Evolutionary conservation across 2,797 vertebrate genomes (phyloP).

Genomic region (Pangasius krempfi): DNA sequence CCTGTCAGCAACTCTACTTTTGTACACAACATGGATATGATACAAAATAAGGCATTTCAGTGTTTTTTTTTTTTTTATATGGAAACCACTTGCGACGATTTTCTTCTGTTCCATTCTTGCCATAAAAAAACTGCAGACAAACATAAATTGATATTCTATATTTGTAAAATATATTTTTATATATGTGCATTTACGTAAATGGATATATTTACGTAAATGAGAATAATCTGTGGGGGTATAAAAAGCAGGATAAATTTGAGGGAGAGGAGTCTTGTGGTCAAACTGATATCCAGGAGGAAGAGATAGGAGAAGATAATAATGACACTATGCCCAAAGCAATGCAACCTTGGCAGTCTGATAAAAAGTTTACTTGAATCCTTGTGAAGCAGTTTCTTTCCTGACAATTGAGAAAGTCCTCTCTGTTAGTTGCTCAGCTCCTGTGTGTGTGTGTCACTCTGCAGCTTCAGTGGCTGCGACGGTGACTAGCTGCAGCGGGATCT

Average conservation of each 20-base stretch:
- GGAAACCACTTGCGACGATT: constrained; percentile 87
- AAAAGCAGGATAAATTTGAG: constrained; percentile 68
- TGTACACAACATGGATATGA: constrained; percentile 84
- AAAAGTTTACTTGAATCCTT: constrained; percentile 33
- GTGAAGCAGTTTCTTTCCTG: constrained; percentile 33
- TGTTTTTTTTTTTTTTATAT: constrained; percentile 92
- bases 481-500: constrained; percentile 98
- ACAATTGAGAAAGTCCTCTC: constrained; percentile 1
- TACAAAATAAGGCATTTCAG: constrained; percentile 99
- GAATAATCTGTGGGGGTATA: constrained; percentile 68
- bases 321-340: constrained; percentile 37
- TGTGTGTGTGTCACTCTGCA: constrained; percentile 86
- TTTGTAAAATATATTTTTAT: constrained; percentile 75
- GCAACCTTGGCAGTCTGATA: constrained; percentile 39
- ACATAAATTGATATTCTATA: constrained; percentile 76
- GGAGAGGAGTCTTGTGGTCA: constrained; percentile 64
- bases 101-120: constrained; percentile 85
- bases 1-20: constrained; percentile 68
- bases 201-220: constrained; percentile 72
- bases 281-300: constrained; percentile 37
- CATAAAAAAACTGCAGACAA: constrained; percentile 90
- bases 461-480: constrained; percentile 94
- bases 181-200: constrained; percentile 58
- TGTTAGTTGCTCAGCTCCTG: constrained; percentile 71
- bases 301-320: constrained; percentile 32